Conservation (phyloP, 92 coral and sea anemone genomes). For the Galaxea fascicularis region DNA sequence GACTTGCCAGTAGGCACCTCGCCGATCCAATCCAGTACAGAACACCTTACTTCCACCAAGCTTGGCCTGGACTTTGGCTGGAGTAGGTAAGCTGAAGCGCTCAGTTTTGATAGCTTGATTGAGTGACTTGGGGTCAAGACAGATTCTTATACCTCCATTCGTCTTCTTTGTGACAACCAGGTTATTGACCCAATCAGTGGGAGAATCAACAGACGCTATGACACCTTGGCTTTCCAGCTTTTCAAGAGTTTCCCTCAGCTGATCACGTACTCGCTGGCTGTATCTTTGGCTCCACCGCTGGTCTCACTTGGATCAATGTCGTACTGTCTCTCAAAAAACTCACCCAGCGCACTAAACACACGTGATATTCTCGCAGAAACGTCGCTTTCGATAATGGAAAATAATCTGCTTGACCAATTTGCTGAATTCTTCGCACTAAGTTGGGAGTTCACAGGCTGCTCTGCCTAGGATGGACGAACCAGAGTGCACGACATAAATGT, state of each 20-base stretch:
- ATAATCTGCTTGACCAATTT: conserved; percentile 15
- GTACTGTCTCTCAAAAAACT: conserved; percentile 34
- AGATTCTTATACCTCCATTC: conserved; percentile 55
- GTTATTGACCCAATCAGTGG: conserved; percentile 70
- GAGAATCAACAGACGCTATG: conserved; percentile 28
- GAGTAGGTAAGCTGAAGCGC: conserved; percentile 36
- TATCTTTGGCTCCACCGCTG: conserved; percentile 28
- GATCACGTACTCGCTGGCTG: conserved; percentile 26
- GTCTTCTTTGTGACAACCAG: conserved; percentile 64
- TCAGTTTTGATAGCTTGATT: conserved; percentile 46
- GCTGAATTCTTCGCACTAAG: not conserved
- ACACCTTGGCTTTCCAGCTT: conserved; percentile 28
- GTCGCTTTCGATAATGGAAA: not conserved
- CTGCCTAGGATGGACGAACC: not conserved
- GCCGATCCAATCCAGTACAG: conserved; percentile 26
- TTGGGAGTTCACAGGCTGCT: not conserved
- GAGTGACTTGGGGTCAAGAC: conserved; percentile 64
- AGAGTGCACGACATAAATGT: conserved; percentile 21
- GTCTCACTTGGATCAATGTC: conserved; percentile 36
- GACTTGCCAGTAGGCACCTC: conserved; percentile 59
- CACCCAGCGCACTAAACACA: conserved; percentile 37
- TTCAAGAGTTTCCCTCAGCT: conserved; percentile 13
- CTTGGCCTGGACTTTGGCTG: conserved; percentile 33
- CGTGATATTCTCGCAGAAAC: conserved; percentile 16
- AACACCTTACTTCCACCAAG: conserved; percentile 33